These are phyloP conservation scores for Cyanoderma ruficeps DNA, from an alignment of 2,113 vertebrate genomes.

Conservation along the genomic window DNA sequence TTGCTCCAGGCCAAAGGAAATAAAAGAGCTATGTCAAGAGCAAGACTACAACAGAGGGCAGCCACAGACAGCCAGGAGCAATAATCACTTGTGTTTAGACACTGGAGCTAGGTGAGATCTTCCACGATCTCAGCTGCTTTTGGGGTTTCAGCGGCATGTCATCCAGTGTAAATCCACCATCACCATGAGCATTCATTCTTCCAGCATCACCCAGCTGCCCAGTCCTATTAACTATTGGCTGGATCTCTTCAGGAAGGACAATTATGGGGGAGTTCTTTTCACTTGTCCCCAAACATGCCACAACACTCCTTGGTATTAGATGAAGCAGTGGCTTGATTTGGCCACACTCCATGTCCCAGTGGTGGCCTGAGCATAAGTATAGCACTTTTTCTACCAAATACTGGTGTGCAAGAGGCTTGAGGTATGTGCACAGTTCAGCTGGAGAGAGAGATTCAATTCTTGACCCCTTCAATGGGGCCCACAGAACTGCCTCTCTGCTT, in stretches of 20 bases:
- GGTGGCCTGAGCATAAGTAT: fast-evolving
- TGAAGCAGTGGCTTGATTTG: neutral
- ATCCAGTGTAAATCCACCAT: neutral
- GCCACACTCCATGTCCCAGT: neutral
- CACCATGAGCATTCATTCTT: too few relatives aligned
- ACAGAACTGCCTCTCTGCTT: neutral
- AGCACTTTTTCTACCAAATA: neutral
- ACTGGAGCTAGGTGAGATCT: neutral
- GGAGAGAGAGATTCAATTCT: neutral
- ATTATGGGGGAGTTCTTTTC: neutral
- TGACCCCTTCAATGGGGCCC: neutral
- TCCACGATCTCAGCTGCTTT: neutral
- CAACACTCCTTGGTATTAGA: neutral
- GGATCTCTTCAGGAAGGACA: neutral
- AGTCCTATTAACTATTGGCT: neutral
- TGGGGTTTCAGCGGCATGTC: neutral
- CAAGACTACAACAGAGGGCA: neutral
- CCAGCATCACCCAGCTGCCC: neutral
- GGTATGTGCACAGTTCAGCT: neutral
- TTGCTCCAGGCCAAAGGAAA: neutral
- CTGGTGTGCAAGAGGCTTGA: neutral
- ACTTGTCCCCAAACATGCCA: neutral
- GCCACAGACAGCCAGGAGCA: neutral
- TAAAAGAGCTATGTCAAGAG: neutral
- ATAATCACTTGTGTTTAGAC: neutral